Evolutionary conservation across 2,888 invertebrate species (phyloP), one percentile per base, ranked within the genome.

Genomic region (Blastobasis adustella): DNA sequence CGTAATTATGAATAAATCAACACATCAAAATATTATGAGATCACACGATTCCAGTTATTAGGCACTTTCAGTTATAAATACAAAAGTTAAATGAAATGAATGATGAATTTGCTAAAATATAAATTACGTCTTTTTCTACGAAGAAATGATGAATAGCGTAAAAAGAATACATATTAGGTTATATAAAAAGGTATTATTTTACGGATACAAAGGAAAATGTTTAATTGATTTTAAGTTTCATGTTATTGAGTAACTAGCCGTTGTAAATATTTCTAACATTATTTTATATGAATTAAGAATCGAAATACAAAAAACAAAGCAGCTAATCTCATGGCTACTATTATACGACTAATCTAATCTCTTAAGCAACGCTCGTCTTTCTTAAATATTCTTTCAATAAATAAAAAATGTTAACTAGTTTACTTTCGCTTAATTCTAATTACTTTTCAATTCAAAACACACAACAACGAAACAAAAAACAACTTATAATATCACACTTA

Each of bases 361-460:
- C 76, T 73, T 86, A 88, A 88, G 87, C 87, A 86, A 86, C 83
- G 87, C 85, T 84, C 87, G 87, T 87, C 87, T 88, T 85, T 88
- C 78, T 82, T 82, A 82, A 74, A 79, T 82, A 83, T 78, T 77
- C 76, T 70, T 79, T 84, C 71, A 86, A 88, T 85, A 84, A 87
- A 81, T 86, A 83, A 78, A 80, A 73, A 74, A 77, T 75, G 70
- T 78, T 71, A 69, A 73, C 78, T 46, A 50, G 23, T 46, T 42
- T 80, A 85, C 66, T 69, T 76, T 76, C 68, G 67, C 85, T 84
- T 85, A 86, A 23, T 36, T 52, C 79, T 84, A 84, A 69, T 71
- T 67, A 61, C 68, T 73, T 74, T 75, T 79, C 73, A 80, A 79
- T 83, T 79, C 80, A 85, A 84, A 84, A 86, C 86, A 83, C 86